A percentile compares a stretch with the other conserved stretches of the same genome.
Conservation (phyloP, 2,113 vertebrate genomes). For the Chelonoidis abingdonii region DNA sequence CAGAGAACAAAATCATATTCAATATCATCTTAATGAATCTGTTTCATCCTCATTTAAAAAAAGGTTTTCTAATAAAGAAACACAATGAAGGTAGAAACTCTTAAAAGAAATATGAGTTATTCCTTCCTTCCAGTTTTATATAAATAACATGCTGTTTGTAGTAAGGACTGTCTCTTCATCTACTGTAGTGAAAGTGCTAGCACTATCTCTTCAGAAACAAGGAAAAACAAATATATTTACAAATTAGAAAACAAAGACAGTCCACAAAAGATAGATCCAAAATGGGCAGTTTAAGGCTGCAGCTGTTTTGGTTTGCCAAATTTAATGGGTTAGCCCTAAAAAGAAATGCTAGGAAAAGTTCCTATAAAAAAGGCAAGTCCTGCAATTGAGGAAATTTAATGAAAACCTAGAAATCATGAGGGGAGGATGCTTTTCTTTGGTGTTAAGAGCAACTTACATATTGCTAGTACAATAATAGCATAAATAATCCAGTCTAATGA, state of each 20-base stretch:
- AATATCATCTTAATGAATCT: neutral
- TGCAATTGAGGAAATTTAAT: neutral
- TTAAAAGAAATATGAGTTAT: neutral
- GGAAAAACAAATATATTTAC: neutral
- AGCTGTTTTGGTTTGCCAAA: neutral
- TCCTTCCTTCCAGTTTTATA: neutral
- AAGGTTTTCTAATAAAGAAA: constrained; percentile 1
- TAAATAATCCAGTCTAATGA: neutral
- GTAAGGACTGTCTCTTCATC: neutral
- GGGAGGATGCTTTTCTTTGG: neutral
- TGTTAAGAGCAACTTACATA: neutral
- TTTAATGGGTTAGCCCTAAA: neutral
- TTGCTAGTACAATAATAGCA: neutral
- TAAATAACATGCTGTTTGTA: constrained; percentile 35
- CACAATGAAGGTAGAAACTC: neutral
- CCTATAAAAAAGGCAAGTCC: neutral
- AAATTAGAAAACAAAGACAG: neutral
- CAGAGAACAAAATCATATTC: neutral
- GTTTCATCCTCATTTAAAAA: neutral
- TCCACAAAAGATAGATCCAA: constrained; percentile 6
- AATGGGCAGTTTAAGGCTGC: neutral
- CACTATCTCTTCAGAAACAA: constrained; percentile 10
- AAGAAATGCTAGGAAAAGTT: neutral
- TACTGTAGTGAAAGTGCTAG: neutral
- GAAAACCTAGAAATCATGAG: neutral